Evolutionary conservation across 2,888 invertebrate species (phyloP), one percentile per base, ranked within the genome.

Genomic region (Drosophila mimetica): DNA sequence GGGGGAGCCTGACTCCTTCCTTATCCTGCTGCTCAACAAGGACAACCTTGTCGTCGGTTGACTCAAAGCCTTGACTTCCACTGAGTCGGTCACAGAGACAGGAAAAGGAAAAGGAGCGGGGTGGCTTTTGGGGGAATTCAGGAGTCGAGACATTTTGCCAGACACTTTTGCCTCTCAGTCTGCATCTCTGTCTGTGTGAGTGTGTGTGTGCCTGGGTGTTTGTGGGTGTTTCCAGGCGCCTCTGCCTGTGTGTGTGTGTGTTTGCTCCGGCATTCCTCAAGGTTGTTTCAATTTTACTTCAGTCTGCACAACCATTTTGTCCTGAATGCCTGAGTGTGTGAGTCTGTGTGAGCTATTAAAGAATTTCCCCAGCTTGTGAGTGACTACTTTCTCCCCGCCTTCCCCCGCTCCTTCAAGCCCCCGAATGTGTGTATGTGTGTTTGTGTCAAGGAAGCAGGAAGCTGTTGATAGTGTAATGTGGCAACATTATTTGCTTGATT

Each of bases 401-500:
- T 30, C 46, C 39, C 47, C 41, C 1, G 11, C 44, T 44, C 30
- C 25, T 37, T 41, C 14, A 20, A 11, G 28, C 28, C 5, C 25
- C 28, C 5, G 42, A 14, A 11, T 34, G 16, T 58, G 20, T 20
- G 22, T 54, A 32, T 34, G 44, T 64, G 48, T 55, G 51, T 60
- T 50, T 54, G 64, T 47, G 28, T 65, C 63, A 60, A 69, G 64
- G 50, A 37, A 60, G 70, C 86, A 84, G 84, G 86, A 84, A 84
- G 84, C 86, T 84, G 86, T 82, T 70, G 70, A 82, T 79, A 86
- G 84, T 86, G 87, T 85, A 85, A 85, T 85, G 87, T 86, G 87
- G 87, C 84, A 85, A 80, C 87, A 88, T 88, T 88, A 87, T 86
- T 85, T 83, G 87, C 86, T 87, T 88, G 89, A 87, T 87, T 87